These are phyloP conservation scores for Ptilodon capucinus DNA, from an alignment of 2,888 invertebrate genomes.

Conservation along the genomic window DNA sequence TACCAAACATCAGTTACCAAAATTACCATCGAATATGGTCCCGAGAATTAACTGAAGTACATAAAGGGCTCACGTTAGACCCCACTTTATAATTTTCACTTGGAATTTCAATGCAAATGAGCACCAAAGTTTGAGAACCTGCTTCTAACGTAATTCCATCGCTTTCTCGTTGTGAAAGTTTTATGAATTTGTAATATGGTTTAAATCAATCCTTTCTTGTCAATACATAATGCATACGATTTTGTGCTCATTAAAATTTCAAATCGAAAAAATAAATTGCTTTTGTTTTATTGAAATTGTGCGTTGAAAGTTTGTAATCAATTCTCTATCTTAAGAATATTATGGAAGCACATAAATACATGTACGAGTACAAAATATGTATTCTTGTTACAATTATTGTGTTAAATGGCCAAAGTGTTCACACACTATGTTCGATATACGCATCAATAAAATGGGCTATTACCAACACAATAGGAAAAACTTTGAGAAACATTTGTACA, in stretches of 20 bases:
- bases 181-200: conserved; percentile 1
- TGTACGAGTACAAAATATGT: no score
- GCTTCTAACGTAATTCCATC: neutral
- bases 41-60: no score
- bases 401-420: no score
- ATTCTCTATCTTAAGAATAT: neutral
- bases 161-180: conserved; percentile 1
- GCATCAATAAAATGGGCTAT: no score
- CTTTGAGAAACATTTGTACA: conserved; percentile 15
- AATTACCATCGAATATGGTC: no score
- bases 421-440: no score
- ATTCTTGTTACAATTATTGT: no score
- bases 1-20: no score
- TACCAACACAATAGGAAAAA: no score
- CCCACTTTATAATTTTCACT: neutral
- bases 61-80: neutral
- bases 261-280: neutral
- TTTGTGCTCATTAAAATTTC: neutral
- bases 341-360: conserved; percentile 2
- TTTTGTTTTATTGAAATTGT: neutral
- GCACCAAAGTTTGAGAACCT: neutral
- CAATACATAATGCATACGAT: conserved; percentile 1
- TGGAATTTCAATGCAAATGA: neutral
- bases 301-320: neutral
- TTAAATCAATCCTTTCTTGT: conserved; percentile 1